Conservation (phyloP, 2,888 invertebrate species). For the Lasioglossum figueresi region DNA sequence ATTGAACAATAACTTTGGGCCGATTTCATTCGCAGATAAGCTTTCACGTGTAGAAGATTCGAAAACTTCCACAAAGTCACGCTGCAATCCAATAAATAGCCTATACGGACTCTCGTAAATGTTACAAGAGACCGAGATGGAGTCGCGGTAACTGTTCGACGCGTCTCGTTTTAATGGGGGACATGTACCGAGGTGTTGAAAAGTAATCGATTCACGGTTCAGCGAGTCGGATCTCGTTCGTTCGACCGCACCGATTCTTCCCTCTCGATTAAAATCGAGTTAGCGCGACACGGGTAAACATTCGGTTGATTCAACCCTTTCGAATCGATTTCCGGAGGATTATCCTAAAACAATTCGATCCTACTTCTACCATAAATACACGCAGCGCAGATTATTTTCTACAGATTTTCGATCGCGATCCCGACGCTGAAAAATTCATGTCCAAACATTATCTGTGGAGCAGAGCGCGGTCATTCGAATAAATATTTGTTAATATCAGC, state of each 20-base stretch:
- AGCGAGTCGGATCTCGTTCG: constrained; percentile 25
- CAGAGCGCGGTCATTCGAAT: neutral
- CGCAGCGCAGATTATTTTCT: neutral
- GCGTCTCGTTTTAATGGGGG: constrained; percentile 38
- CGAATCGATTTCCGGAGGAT: neutral
- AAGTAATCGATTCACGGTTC: constrained; percentile 54
- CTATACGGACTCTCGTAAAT: neutral
- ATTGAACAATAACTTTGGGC: no score
- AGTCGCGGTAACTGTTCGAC: neutral
- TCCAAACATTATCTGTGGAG: no score
- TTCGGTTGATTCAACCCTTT: neutral
- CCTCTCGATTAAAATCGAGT: constrained; percentile 20
- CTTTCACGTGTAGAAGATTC: neutral
- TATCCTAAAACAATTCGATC: neutral
- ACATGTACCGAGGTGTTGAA: constrained; percentile 44
- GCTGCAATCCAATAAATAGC: neutral
- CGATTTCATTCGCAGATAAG: no score
- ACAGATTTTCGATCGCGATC: neutral
- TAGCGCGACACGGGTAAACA: constrained; percentile 1
- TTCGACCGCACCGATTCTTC: constrained; percentile 15
- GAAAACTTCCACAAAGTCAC: neutral
- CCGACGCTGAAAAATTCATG: neutral
- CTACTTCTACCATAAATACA: no score
- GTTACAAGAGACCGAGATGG: neutral
- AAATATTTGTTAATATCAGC: constrained; percentile 1